These are phyloP conservation scores for Trimorus sp. DNA, from an alignment of 2,888 invertebrate species.

Conservation along the genomic window DNA sequence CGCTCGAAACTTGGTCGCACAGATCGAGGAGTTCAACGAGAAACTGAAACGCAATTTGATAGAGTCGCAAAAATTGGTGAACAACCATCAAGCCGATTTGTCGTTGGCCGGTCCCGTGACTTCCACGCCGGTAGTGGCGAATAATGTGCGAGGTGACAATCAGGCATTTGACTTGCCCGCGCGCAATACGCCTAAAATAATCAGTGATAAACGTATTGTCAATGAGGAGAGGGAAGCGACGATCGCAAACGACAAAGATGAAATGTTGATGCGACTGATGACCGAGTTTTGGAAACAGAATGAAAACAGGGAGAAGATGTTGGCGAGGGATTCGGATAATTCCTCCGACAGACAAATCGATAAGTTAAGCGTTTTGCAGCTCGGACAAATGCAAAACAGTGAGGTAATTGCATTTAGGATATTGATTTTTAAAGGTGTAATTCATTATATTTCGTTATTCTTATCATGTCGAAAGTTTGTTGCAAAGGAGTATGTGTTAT, in stretches of 20 bases:
- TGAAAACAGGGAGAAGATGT: slow-evolving; percentile 72
- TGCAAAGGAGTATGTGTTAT: too few relatives aligned
- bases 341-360: slow-evolving; percentile 52
- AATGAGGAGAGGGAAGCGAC: slow-evolving; percentile 34
- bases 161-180: slow-evolving; percentile 13
- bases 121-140: slow-evolving; percentile 6
- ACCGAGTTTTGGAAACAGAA: slow-evolving; percentile 78
- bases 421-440: too few relatives aligned
- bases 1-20: slow-evolving; percentile 73
- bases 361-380: neutral
- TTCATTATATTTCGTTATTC: too few relatives aligned
- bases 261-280: slow-evolving; percentile 74
- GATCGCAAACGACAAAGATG: slow-evolving; percentile 67
- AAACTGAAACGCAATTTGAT: slow-evolving; percentile 74
- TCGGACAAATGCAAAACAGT: neutral
- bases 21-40: slow-evolving; percentile 75
- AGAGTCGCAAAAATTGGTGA: slow-evolving; percentile 74
- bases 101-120: slow-evolving; percentile 11
- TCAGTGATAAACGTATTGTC: slow-evolving; percentile 73
- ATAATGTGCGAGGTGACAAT: slow-evolving; percentile 39
- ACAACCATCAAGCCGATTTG: slow-evolving; percentile 7
- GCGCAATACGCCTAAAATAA: slow-evolving; percentile 72
- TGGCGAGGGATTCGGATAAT: slow-evolving; percentile 47
- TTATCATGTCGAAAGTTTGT: too few relatives aligned
- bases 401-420: slow-evolving; percentile 5